These are phyloP conservation scores for Zhuqinia jingwanae DNA, from an alignment of 2,888 invertebrate species.

Conservation along the genomic window DNA sequence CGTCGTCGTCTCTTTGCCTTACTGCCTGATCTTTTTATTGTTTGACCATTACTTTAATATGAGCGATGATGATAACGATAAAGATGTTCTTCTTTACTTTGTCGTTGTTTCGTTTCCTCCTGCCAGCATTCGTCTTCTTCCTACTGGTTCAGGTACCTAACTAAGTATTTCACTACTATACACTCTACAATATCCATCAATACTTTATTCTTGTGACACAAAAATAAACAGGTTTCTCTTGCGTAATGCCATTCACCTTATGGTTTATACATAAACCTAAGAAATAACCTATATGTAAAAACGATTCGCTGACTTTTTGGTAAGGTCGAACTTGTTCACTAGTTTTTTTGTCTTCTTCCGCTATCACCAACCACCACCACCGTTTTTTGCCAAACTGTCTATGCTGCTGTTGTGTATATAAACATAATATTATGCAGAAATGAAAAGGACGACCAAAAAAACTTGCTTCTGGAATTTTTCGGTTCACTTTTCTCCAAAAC, in stretches of 20 bases:
- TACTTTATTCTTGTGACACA: conserved; percentile 32
- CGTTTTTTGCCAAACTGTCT: background rate
- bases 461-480: conserved; percentile 16
- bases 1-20: background rate
- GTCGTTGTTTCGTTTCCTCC: conserved; percentile 1
- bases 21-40: conserved; percentile 65
- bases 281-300: background rate
- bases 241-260: conserved; percentile 33
- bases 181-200: conserved; percentile 10
- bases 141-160: conserved; percentile 15
- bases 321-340: conserved; percentile 33
- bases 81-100: conserved; percentile 37
- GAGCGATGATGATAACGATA: conserved; percentile 65
- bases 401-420: background rate
- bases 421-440: conserved; percentile 40
- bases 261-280: too few species aligned
- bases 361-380: too few species aligned
- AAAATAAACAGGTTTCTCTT: conserved; percentile 23
- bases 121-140: background rate
- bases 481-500: conserved; percentile 12
- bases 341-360: background rate
- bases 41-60: conserved; percentile 69
- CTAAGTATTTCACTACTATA: too few species aligned
- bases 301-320: conserved; percentile 27
- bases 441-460: conserved; percentile 12